Base-by-base conservation (phyloP, 2,113 vertebrate genomes). In the Jacana jacana region DNA sequence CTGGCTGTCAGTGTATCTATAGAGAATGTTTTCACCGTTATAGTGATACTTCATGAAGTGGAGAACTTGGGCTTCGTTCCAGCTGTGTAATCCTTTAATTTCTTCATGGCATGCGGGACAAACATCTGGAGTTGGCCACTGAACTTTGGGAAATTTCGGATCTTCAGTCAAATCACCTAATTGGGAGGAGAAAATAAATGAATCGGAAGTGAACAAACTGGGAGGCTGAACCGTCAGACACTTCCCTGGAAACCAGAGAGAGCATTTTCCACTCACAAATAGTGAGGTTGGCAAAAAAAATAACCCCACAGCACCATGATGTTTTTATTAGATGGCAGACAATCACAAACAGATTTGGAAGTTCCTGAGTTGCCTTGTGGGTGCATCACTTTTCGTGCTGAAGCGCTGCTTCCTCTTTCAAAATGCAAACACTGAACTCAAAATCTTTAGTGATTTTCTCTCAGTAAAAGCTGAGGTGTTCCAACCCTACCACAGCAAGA, bases 81-180 rank as follows among this genome's bases (percentile, higher is more conserved):
- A 99, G 55, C 97, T 96, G 81, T 99, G 98, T 44, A 99, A 89
- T 2, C 99, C 99, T 31, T 98, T 96, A 15, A 97, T 73, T 86
- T 99, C 99, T 83, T 99, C 99, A 0, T 99, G 99, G 82, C 99
- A 99, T 0, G 98, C 88, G 2, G 99, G 95, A 78, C 99, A 99
- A 54, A 99, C 95, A 51, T 99, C 98, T 11, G 99, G 98, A 61
- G 98, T 98, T 3, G 99, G 99, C 99, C 99, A 99, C 4, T 98
- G 98, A 2, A 97, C 98, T 95, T 99, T 99, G 7, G 99, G 99
- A 81, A 99, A 99, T 93, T 95, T 98, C 7, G 99, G 99, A 93
- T 99, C 99, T 72, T 99, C 99, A 4, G 99, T 99, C 57, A 98
- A 97, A 16, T 99, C 98, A 9, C 99, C 99, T 99, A 69, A 57